A percentile compares a stretch with the other conserved stretches of the same genome.
These are phyloP conservation scores for Mionectes olivaceus DNA, from an alignment of 2,797 vertebrate genomes.

Conservation along the genomic window DNA sequence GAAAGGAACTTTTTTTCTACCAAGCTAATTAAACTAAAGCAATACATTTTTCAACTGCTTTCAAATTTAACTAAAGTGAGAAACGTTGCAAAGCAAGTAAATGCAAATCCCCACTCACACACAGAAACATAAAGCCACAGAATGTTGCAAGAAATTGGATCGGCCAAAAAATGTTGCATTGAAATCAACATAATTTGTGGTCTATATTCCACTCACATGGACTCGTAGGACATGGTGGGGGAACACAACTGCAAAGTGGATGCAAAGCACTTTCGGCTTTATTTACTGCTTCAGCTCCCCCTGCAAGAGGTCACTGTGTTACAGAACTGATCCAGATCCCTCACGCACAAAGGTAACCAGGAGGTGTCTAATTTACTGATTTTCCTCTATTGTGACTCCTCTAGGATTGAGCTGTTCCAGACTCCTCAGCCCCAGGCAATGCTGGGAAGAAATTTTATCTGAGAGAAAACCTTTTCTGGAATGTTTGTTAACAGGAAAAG, in stretches of 20 bases:
- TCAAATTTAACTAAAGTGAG: constrained; percentile 46
- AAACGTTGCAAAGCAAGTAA: background rate
- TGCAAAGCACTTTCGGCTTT: background rate
- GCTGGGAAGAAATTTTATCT: background rate
- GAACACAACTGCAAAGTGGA: background rate
- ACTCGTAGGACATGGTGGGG: background rate
- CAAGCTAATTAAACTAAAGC: constrained; percentile 51
- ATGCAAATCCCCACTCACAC: background rate
- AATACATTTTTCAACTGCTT: constrained; percentile 21
- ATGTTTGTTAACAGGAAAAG: background rate
- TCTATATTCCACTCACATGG: background rate
- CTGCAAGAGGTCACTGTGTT: background rate
- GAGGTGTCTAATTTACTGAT: background rate
- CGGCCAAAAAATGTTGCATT: fast-evolving
- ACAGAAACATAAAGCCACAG: background rate
- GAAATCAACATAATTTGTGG: background rate
- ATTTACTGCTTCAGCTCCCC: background rate
- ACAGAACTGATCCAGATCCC: background rate
- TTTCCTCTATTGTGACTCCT: background rate
- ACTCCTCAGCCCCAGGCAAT: background rate
- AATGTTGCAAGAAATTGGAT: background rate
- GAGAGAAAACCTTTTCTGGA: background rate
- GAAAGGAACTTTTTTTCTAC: constrained; percentile 10
- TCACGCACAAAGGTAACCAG: background rate
- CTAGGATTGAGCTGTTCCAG: background rate